Evolutionary conservation across 2,888 invertebrate genomes (phyloP), one percentile per base, ranked within the genome.

Genomic region (Chloroclysta siterata): DNA sequence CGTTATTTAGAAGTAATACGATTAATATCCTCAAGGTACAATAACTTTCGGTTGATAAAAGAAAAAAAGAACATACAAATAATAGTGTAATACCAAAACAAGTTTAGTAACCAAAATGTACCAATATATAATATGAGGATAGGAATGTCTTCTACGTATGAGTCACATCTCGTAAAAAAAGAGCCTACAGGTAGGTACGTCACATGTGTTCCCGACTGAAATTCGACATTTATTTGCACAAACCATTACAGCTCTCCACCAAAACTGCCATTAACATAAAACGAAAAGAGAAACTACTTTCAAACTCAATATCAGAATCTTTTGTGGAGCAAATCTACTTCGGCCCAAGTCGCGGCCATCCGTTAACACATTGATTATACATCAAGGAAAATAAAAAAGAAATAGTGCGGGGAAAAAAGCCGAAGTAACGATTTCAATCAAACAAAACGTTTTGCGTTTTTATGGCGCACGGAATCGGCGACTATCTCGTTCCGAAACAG

Each of bases 331-430:
- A 90, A 92, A 92, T 90, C 86, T 91, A 90, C 86, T 82, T n/a
- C 83, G 76, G 81, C 84, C 84, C 84, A 84, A 84, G 80, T 83
- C 82, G 82, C 88, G 88, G 85, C 89, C 89, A 89, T 89, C 91
- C 92, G 91, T 92, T 91, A 91, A 90, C 91, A 87, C 91, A 92
- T 92, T 92, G 90, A 92, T 92, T 92, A 92, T 91, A 93, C 89
- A 92, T 91, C 92, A 91, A 87, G 89, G 89, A 87, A 90, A 90
- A 90, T 89, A 89, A 89, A 74, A 89, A 90, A 87, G 87, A 87
- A 91, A 88, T 89, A 89, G 86, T 81, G 83, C 22, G 77, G 80
- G 81, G 85, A 84, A 89, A 90, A 88, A 89, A 87, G 81, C 82
- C 82, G 82, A 61, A 65, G 58, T 83, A 87, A 87, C 90, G 87